Evolutionary conservation across 2,888 invertebrate species (phyloP).

Genomic region (Ligdia adustata): DNA sequence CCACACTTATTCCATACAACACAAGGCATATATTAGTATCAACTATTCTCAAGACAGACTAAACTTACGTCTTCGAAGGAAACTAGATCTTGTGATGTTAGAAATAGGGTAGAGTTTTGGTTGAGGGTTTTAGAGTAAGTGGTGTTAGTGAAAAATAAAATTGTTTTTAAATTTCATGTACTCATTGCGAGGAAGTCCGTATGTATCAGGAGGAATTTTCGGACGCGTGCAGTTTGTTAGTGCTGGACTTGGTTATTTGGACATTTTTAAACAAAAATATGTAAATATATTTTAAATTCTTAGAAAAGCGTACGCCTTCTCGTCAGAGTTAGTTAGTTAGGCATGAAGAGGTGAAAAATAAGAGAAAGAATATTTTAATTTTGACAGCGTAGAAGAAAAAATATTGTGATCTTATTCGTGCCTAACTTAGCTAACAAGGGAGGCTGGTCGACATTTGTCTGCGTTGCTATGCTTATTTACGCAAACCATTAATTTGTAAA

Average conservation of each 20-base stretch:
- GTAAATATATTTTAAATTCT: too few species aligned
- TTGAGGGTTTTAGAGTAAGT: neutral
- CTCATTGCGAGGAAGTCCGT: conserved; percentile 15
- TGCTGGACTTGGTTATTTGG: neutral
- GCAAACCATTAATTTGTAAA: too few species aligned
- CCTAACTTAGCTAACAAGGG: too few species aligned
- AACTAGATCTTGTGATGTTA: neutral
- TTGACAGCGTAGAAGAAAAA: too few species aligned
- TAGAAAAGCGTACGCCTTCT: too few species aligned
- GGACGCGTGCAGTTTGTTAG: conserved; percentile 4
- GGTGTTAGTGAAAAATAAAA: conserved; percentile 10
- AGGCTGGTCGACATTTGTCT: too few species aligned
- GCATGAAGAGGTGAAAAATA: too few species aligned
- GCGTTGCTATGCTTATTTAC: too few species aligned
- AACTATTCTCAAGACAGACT: neutral
- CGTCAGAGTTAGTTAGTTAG: too few species aligned
- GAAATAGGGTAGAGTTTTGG: neutral
- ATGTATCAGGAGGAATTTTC: conserved; percentile 8
- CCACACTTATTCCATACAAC: neutral
- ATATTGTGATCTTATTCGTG: too few species aligned
- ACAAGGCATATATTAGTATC: conserved; percentile 4
- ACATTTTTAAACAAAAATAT: neutral
- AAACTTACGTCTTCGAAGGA: neutral
- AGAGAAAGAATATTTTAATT: too few species aligned
- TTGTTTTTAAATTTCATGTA: conserved; percentile 14